Evolutionary conservation across 2,113 vertebrate species (phyloP).

Genomic region (Pongo pygmaeus): DNA sequence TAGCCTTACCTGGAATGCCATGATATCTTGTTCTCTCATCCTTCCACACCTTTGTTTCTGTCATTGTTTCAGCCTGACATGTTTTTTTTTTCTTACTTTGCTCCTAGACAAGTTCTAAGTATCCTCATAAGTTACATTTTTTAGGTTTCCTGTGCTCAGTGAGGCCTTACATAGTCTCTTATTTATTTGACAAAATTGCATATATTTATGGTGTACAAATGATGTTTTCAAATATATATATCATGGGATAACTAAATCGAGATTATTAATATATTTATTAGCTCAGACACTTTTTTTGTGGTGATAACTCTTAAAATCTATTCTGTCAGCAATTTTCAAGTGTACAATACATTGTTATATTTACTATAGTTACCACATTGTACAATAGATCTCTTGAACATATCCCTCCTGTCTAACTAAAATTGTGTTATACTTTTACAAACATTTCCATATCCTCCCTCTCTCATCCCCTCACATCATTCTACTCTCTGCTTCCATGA

Average conservation of each 20-base stretch:
- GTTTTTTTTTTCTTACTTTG: background rate
- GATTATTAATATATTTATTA: background rate
- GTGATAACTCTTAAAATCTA: background rate
- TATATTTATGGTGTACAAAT: background rate
- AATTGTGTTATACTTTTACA: background rate
- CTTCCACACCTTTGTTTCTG: background rate
- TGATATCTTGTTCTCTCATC: background rate
- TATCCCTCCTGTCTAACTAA: background rate
- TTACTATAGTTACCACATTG: background rate
- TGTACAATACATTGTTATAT: too few relatives aligned
- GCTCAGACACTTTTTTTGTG: background rate
- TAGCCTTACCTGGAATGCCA: background rate
- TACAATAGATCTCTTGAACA: background rate
- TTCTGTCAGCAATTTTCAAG: background rate
- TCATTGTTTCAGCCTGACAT: background rate
- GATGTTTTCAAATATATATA: background rate
- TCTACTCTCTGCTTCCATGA: background rate
- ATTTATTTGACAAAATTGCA: background rate
- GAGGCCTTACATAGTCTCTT: background rate
- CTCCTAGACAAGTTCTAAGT: background rate
- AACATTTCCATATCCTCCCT: background rate
- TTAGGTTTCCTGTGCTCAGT: background rate
- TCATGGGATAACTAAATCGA: background rate
- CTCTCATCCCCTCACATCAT: background rate
- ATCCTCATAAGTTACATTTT: background rate